These are phyloP conservation scores for Philereme vetulata DNA, from an alignment of 2,888 invertebrate species.

Conservation along the genomic window DNA sequence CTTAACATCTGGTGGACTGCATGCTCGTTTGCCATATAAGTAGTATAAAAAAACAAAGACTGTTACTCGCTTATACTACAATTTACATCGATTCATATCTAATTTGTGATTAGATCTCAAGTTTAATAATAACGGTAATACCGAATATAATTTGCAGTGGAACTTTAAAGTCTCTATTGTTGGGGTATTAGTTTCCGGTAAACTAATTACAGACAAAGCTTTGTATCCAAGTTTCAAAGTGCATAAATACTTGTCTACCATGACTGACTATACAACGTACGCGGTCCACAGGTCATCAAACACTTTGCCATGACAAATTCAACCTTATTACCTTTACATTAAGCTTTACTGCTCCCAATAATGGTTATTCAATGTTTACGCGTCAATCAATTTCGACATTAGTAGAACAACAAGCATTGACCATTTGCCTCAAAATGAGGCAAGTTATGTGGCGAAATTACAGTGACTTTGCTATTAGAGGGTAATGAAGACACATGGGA, in stretches of 20 bases:
- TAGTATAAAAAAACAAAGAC: too few species aligned
- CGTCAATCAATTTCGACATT: conserved; percentile 30
- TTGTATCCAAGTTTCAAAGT: conserved; percentile 27
- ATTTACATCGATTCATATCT: too few species aligned
- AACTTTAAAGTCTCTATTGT: too few species aligned
- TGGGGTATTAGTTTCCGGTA: conserved; percentile 14
- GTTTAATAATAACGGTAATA: too few species aligned
- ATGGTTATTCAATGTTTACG: conserved; percentile 19
- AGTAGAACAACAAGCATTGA: conserved; percentile 23
- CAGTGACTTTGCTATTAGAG: conserved; percentile 10
- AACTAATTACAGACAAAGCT: conserved; percentile 25
- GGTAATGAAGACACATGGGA: conserved; percentile 8
- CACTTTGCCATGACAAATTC: conserved; percentile 3
- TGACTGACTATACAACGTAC: conserved; percentile 3
- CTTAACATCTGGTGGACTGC: too few species aligned
- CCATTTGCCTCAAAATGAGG: conserved; percentile 25
- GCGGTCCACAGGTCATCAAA: background rate
- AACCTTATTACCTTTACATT: conserved; percentile 1
- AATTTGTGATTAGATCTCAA: too few species aligned
- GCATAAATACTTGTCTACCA: conserved; percentile 25
- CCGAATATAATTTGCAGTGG: too few species aligned
- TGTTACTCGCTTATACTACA: too few species aligned
- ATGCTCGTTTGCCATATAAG: too few species aligned
- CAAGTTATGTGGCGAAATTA: conserved; percentile 16
- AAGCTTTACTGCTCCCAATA: conserved; percentile 1